A percentile compares a stretch with the other conserved stretches of the same genome.
Conservation (phyloP, 2,113 vertebrate species). For the Litocranius walleri region DNA sequence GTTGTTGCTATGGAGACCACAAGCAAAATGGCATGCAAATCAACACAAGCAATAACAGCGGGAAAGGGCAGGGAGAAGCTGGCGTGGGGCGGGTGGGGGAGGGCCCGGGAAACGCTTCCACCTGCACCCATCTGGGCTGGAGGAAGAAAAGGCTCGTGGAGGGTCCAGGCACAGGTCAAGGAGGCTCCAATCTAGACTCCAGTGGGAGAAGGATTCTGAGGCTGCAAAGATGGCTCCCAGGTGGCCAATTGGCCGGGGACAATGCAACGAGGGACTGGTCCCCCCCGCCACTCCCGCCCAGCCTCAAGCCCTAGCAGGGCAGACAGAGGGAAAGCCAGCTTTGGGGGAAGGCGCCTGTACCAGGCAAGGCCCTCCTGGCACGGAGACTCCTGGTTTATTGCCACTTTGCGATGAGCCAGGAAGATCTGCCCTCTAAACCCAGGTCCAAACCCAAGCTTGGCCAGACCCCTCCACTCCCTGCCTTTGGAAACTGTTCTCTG, state of each 20-base stretch:
- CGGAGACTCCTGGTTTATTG: neutral
- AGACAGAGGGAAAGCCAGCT: neutral
- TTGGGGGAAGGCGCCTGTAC: too few species aligned
- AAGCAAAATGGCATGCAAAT: slow-evolving; percentile 86
- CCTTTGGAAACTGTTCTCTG: neutral
- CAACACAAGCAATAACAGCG: slow-evolving; percentile 72
- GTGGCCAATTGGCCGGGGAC: neutral
- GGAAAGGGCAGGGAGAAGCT: slow-evolving; percentile 68
- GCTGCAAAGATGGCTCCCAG: neutral
- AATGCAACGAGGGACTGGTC: neutral
- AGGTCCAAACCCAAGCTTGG: neutral
- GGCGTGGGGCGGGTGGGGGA: neutral
- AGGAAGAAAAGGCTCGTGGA: slow-evolving; percentile 46
- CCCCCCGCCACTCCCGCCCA: fast-evolving
- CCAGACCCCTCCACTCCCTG: neutral
- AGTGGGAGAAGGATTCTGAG: neutral
- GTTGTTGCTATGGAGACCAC: slow-evolving; percentile 84
- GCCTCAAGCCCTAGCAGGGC: neutral
- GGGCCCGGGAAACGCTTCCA: slow-evolving; percentile 56
- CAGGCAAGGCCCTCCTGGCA: neutral
- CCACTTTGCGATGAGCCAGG: neutral
- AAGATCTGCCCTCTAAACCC: neutral
- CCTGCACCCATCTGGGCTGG: slow-evolving; percentile 56
- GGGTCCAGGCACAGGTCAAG: neutral
- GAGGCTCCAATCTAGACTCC: neutral